Evolutionary conservation across 2,113 vertebrate genomes (phyloP), one percentile per base, ranked within the genome.

Genomic region (Cephalopterus ornatus): DNA sequence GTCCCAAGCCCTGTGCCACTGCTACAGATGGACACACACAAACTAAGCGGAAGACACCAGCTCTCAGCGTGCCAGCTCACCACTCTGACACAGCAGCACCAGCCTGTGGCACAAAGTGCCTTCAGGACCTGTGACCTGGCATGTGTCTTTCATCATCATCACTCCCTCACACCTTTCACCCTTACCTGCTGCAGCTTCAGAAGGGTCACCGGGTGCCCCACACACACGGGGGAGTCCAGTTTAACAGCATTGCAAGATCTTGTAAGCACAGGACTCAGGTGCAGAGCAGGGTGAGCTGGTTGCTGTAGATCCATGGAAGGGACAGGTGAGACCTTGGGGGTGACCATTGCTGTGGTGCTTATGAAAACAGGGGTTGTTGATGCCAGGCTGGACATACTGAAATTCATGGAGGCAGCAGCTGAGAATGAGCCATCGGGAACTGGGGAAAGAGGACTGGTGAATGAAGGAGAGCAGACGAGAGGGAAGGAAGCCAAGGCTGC

Each of bases 401-500:
- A 98, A 97, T 96, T 98, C 81, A 98, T 20, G 11, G 97, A 88
- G 74, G 90, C 55, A 12, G 78, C 14, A 73, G 96, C 96, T 41
- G 95, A 68, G 35, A 98, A 96, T 7, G 97, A 61, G n/a, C 96
- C 79, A 16, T 97, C 93, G 0, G 95, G 85, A 94, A 93, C 33
- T 44, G 98, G 37, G 76, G 95, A 15, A 68, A 83, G 50, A 6
- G 79, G 67, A 91, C 89, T 58, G 6, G 95, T 68, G 82, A 98
- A 18, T 2, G 98, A 46, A 4, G 97, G 93, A 59, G 98, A 98
- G 37, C 97, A 98, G 84, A 99, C n/a, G 26, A 99, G 85, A 19
- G 98, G 98, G 89, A 99, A 98, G 42, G 98, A 97, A 77, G 98
- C 93, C 77, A 99, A 88, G 6, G 98, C 87, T 2, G 98, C 78